These are phyloP conservation scores for Sphaerophoria rueppellii DNA, from an alignment of 2,888 invertebrate species.

Conservation along the genomic window DNA sequence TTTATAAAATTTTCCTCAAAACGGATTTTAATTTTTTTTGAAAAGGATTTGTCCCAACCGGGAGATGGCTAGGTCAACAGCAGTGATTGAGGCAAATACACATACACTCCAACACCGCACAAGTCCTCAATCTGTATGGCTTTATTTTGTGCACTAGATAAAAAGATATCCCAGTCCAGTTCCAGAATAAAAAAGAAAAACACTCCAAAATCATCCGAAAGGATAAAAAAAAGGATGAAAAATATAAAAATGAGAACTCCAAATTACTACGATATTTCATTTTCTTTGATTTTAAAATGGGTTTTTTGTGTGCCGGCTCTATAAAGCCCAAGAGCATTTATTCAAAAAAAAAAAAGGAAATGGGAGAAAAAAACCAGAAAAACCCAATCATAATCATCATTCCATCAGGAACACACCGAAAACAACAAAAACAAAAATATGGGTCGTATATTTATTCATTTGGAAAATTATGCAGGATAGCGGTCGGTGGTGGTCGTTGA, in stretches of 20 bases:
- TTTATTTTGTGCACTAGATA: conserved; percentile 50
- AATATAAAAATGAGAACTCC: conserved; percentile 33
- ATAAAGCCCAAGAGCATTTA: conserved; percentile 1
- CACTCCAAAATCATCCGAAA: background rate
- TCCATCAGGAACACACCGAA: background rate
- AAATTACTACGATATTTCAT: conserved; percentile 72
- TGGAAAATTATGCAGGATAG: conserved; percentile 72
- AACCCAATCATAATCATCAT: background rate
- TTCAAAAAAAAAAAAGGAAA: background rate
- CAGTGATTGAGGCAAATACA: background rate
- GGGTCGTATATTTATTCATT: conserved; percentile 70
- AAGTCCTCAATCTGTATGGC: conserved; percentile 62
- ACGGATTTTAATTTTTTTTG: conserved; percentile 61
- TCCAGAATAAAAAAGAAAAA: conserved; percentile 10
- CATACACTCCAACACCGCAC: conserved; percentile 31
- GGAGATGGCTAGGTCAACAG: no score
- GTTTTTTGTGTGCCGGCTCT: background rate
- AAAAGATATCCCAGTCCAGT: conserved; percentile 38
- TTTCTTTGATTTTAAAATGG: conserved; percentile 65
- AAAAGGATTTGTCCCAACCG: conserved; percentile 30
- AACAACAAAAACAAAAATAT: conserved; percentile 32
- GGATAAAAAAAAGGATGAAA: conserved; percentile 1
- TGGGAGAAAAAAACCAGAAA: conserved; percentile 14
- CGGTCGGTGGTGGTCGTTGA: conserved; percentile 2
- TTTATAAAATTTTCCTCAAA: conserved; percentile 51